These are phyloP conservation scores for Epinotia nisella DNA, from an alignment of 2,888 invertebrate species.

Conservation along the genomic window DNA sequence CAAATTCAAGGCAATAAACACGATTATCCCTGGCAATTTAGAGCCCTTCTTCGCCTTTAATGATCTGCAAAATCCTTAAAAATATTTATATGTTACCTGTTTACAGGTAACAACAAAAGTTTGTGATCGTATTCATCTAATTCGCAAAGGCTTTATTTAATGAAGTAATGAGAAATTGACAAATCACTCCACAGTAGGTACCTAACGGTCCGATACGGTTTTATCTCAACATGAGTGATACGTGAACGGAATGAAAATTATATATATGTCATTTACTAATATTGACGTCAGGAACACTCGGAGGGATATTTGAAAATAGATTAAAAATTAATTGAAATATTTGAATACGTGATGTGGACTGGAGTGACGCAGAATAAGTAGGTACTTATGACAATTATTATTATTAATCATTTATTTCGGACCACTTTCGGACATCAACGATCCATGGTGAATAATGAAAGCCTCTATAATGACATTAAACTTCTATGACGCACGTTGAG, in stretches of 20 bases:
- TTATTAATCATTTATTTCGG: no score
- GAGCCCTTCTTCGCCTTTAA: constrained; percentile 4
- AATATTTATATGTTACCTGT: no score
- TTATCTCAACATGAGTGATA: constrained; percentile 25
- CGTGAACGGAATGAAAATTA: constrained; percentile 21
- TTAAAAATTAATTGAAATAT: not conserved
- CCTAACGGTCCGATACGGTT: constrained; percentile 17
- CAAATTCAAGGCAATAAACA: constrained; percentile 38
- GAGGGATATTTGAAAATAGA: not conserved
- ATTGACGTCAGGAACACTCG: constrained; percentile 14
- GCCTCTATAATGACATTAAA: no score
- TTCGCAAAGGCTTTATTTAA: not conserved
- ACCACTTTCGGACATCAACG: no score
- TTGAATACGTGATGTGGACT: not conserved
- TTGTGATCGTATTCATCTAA: not conserved
- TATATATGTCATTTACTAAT: not conserved
- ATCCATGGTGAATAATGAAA: no score
- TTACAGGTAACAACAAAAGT: constrained; percentile 24
- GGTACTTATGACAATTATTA: no score
- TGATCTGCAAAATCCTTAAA: no score
- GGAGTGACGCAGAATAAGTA: no score
- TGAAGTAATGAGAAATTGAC: constrained; percentile 28
- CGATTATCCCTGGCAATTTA: constrained; percentile 35
- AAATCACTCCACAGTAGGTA: not conserved
- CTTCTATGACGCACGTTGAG: no score